Base-by-base conservation (phyloP, 1,140 invertebrate genomes). In the Orchesella cincta region DNA sequence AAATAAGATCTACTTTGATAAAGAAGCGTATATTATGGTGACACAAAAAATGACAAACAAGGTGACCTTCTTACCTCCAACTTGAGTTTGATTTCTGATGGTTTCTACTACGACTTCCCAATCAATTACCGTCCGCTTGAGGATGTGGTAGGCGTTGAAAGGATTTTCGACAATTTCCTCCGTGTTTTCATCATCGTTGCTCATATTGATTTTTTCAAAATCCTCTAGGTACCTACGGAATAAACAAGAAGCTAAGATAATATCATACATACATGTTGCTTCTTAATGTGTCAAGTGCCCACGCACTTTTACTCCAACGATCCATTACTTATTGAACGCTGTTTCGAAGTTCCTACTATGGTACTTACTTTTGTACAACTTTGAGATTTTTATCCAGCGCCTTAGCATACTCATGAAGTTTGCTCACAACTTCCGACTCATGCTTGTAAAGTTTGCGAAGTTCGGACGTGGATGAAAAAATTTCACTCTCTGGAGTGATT, bases 131-230 rank as follows among this genome's bases (percentile, higher is more conserved):
- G 77, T 80, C 46, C 79, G 31, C 57, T 80, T 80, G 16, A 80
- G 75, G 34, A 80, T 76, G 57, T 80, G 79, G 34, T 70, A 80
- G 46, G 79, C 76, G 57, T 78, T 80, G 20, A 80, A 62, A 31
- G 79, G 79, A 78, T 80, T 76, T 12, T 77, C 77, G 0, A 80
- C 79, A 16, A 78, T 52, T 52, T 76, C 77, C 3, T 26, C 31
- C 1, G 76, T 72, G 20, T 75, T 64, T 1, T 57, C 18, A n/a
- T 73, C 29, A 23, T 75, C 46, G 73, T 74, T 72, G 1, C 23
- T 46, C 20, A 28, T 12, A 23, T 20, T 36, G n/a, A 74, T 74
- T 54, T 51, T 52, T 28, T 74, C 28, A 57, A 78, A 80, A 39
- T 80, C 79, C 20, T 78, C 77, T n/a, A 80, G 78, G 39, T 80